Percentiles rank a stretch among this genome's conserved stretches.
phyloP scores from a whole-genome alignment of 2,113 vertebrate species.

The Boulengeromyrus knoepffleri region DNA sequence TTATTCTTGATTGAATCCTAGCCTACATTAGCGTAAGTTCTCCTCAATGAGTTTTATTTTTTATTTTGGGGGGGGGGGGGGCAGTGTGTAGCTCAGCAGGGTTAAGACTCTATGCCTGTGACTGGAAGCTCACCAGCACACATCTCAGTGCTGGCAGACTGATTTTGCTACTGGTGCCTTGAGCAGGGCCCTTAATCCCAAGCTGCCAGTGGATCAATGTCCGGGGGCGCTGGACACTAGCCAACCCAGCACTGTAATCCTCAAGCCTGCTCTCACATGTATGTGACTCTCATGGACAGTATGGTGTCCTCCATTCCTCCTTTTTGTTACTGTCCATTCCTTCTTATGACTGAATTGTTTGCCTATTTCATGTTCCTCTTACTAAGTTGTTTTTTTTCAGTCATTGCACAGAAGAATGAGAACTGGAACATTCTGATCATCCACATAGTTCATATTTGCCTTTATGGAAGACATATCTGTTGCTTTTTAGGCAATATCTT shows the following conservation, averaged over 20 bases:
- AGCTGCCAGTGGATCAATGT: background rate
- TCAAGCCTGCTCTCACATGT: background rate
- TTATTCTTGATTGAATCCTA: background rate
- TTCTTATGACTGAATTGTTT: background rate
- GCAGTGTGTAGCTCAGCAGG: background rate
- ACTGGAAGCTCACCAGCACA: background rate
- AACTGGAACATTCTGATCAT: background rate
- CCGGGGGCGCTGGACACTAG: background rate
- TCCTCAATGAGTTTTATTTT: background rate
- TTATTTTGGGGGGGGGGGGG: background rate
- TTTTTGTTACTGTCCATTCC: background rate
- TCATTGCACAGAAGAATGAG: background rate
- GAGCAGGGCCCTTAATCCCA: background rate
- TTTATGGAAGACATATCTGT: background rate
- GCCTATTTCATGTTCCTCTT: background rate
- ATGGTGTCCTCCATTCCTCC: background rate
- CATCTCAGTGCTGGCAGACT: background rate
- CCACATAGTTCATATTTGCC: background rate
- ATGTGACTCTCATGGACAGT: background rate
- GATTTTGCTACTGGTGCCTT: background rate
- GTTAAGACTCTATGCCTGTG: background rate
- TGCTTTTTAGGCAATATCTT: background rate
- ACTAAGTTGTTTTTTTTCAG: background rate
- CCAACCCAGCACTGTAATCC: background rate
- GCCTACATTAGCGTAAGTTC: background rate